Conservation (phyloP, 2,888 invertebrate genomes). For the Himalopsyche tibetana region DNA sequence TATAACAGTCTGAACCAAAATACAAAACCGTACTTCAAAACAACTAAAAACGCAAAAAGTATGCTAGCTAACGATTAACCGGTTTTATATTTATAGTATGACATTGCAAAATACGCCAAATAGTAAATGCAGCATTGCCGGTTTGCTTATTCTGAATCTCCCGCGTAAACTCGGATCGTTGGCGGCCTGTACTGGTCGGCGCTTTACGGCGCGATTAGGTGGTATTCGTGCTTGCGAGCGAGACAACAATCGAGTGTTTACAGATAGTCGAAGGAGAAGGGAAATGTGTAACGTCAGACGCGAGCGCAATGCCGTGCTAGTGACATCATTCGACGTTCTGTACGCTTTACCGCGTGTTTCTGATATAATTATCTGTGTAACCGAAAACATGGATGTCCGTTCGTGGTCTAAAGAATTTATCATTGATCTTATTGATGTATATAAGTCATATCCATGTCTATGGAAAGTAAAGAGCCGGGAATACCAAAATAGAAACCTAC, state of each 20-base stretch:
- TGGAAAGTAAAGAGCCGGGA: background rate
- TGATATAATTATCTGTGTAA: too few relatives aligned
- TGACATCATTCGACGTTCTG: too few relatives aligned
- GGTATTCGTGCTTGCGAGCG: too few relatives aligned
- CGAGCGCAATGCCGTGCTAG: too few relatives aligned
- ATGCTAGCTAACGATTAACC: background rate
- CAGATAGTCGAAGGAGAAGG: too few relatives aligned
- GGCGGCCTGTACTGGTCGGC: too few relatives aligned
- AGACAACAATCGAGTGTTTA: too few relatives aligned
- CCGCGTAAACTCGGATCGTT: background rate
- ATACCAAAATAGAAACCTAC: background rate
- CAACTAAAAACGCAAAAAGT: background rate
- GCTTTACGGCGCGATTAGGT: too few relatives aligned
- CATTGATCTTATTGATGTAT: background rate
- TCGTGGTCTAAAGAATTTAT: background rate
- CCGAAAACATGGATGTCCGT: too few relatives aligned
- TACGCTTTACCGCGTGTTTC: too few relatives aligned
- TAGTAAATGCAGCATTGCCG: background rate
- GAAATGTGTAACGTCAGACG: too few relatives aligned
- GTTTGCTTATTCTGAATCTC: background rate
- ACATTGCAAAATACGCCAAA: slow-evolving; percentile 2
- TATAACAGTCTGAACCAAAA: background rate
- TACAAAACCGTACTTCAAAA: background rate
- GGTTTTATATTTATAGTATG: background rate
- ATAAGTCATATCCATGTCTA: background rate